Percentiles rank a stretch among this genome's conserved stretches.
Conservation (phyloP, 1,140 invertebrate species). For the Phortica variegata region DNA sequence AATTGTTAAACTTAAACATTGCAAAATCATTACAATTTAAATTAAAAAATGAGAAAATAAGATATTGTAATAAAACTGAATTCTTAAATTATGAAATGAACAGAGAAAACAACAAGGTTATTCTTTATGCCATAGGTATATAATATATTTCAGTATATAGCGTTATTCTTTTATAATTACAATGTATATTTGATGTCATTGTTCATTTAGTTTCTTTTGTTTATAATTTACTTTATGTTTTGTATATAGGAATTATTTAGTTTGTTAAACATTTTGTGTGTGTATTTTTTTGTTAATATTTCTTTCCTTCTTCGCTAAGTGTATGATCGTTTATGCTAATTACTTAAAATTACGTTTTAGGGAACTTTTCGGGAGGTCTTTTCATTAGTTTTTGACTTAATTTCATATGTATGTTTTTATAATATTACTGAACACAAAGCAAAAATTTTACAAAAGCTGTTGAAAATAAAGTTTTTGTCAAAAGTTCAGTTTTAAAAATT, state of each 20-base stretch:
- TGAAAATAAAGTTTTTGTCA: no score
- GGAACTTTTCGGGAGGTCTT: conserved; percentile 53
- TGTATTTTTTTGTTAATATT: conserved; percentile 24
- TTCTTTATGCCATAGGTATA: no score
- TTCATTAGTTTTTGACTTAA: conserved; percentile 35
- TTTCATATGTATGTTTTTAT: conserved; percentile 13
- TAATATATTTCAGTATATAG: no score
- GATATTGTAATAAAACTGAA: no score
- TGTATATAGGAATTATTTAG: conserved; percentile 55
- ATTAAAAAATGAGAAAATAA: no score
- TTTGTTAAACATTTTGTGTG: conserved; percentile 36
- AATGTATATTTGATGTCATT: conserved; percentile 33
- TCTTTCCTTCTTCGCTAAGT: no score
- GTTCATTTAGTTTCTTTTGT: conserved; percentile 29
- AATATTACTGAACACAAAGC: conserved; percentile 5
- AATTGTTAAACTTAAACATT: no score
- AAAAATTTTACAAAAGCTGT: no score
- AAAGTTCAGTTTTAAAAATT: not conserved
- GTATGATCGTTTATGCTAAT: conserved; percentile 34
- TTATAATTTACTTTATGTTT: conserved; percentile 20
- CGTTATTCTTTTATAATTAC: no score
- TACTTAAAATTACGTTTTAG: conserved; percentile 36
- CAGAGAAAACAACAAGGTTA: no score
- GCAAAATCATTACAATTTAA: no score
- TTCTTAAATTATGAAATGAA: no score